phyloP scores from a whole-genome alignment of 2,888 invertebrate species.

The Leucoma salicis region DNA sequence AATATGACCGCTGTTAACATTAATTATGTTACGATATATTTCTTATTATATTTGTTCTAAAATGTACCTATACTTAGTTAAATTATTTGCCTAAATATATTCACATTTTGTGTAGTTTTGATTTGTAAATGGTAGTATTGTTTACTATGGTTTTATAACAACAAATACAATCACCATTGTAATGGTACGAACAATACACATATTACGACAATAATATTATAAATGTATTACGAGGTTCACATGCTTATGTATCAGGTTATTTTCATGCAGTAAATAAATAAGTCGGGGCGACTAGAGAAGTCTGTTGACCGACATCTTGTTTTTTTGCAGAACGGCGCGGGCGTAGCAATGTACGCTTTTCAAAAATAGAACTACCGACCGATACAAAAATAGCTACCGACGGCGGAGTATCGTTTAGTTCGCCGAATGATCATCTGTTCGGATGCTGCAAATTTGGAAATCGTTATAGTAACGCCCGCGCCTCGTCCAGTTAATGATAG shows the following conservation, averaged over 20 bases:
- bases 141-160: conserved; percentile 41
- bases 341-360: conserved; percentile 60
- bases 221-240: conserved; percentile 53
- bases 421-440: conserved; percentile 54
- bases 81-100: conserved; percentile 24
- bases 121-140: conserved; percentile 42
- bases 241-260: conserved; percentile 63
- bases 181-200: conserved; percentile 43
- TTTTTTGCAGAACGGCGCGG: conserved; percentile 66
- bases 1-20: conserved; percentile 55
- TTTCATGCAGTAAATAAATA: conserved; percentile 61
- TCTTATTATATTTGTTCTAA: conserved; percentile 32
- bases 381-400: conserved; percentile 63
- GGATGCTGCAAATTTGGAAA: conserved; percentile 44
- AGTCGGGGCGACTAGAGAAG: conserved; percentile 48
- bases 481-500: conserved; percentile 67
- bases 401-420: conserved; percentile 48
- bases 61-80: conserved; percentile 25
- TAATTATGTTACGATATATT: conserved; percentile 46
- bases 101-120: conserved; percentile 32
- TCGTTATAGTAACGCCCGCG: conserved; percentile 58
- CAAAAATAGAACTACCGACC: conserved; percentile 71
- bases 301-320: conserved; percentile 70
- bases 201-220: conserved; percentile 43
- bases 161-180: conserved; percentile 50